Base-by-base conservation (phyloP, 2,888 invertebrate species). In the Campopleginae sp. region DNA sequence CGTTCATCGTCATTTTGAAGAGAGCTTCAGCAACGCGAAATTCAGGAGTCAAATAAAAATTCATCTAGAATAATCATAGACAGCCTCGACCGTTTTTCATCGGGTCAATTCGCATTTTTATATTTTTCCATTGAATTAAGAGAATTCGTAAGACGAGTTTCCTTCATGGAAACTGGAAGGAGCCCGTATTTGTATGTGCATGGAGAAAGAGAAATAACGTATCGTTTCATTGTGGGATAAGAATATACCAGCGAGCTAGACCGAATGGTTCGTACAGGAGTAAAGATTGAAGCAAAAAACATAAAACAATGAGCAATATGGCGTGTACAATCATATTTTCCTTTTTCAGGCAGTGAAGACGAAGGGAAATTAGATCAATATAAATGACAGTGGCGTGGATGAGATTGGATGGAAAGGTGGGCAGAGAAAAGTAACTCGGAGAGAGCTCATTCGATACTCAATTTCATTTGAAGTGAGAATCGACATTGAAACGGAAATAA, bases 391-490 rank as follows among this genome's bases (percentile, higher is more conserved):
- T 44, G 54, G 68, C 51, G 72, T 23, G 19, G 23, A 63, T 63
- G 78, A 75, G 81, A 85, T 78, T 70, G 78, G 54, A 74, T 63
- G 31, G 74, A 46, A 70, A 63, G 61, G 70, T 17, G 33, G 2
- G 44, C 17, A n/a, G 23, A 70, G 48, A 33, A n/a, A 17, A 63
- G 23, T 42, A n/a, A 3, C 58, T 42, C 14, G 48, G 27, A 31
- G 31, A 46, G 46, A 6, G 58, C 58, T 58, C 68, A 77, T 85
- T 70, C 78, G 78, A 78, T 85, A 80, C 71, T 75, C 80, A 72
- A 85, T 85, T 82, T 85, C 70, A 79, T 72, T 80, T 79, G 58
- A 71, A 46, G 66, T 51, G 66, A 38, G 51, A 68, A 51, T 77
- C 70, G 81, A 54, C 42, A 63, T 72, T 79, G 77, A 70, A 70